phyloP scores from a whole-genome alignment of 2,113 vertebrate genomes.

The Anser brachyrhynchus region DNA sequence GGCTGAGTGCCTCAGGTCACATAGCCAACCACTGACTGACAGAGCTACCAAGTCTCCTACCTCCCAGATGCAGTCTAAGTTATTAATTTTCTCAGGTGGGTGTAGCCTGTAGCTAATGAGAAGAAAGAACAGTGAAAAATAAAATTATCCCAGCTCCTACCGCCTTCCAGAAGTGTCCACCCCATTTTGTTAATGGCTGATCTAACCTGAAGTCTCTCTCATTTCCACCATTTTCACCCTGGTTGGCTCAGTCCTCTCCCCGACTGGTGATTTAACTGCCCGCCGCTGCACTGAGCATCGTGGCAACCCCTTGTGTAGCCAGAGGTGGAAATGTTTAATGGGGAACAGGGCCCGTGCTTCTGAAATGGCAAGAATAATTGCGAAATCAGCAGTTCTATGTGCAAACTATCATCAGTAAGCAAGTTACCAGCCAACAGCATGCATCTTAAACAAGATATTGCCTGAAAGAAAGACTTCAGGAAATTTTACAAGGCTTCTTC shows the following conservation, averaged over 20 bases:
- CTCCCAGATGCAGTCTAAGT: conserved; percentile 21
- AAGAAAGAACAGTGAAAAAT: conserved; percentile 20
- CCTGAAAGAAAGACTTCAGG: not conserved
- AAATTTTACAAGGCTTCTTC: not conserved
- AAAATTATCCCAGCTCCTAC: not conserved
- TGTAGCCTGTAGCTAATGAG: conserved; percentile 9
- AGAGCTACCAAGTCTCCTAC: conserved; percentile 12
- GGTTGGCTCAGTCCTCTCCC: not conserved
- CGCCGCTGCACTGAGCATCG: not conserved
- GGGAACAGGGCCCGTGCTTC: not conserved
- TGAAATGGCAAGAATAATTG: conserved; percentile 10
- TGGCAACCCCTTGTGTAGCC: not conserved
- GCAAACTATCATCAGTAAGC: not conserved
- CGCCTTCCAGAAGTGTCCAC: not conserved
- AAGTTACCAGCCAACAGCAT: not conserved
- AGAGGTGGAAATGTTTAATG: not conserved
- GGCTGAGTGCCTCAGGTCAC: not conserved
- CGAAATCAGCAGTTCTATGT: not conserved
- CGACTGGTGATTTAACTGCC: not conserved
- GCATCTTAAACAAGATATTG: not conserved
- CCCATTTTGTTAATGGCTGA: not conserved
- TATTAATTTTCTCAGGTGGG: conserved; percentile 37
- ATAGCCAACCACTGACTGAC: conserved; percentile 21
- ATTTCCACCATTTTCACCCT: not conserved
- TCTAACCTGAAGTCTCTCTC: not conserved